These are phyloP conservation scores for Marmota flaviventris DNA, from an alignment of 2,113 vertebrate species.

Conservation along the genomic window DNA sequence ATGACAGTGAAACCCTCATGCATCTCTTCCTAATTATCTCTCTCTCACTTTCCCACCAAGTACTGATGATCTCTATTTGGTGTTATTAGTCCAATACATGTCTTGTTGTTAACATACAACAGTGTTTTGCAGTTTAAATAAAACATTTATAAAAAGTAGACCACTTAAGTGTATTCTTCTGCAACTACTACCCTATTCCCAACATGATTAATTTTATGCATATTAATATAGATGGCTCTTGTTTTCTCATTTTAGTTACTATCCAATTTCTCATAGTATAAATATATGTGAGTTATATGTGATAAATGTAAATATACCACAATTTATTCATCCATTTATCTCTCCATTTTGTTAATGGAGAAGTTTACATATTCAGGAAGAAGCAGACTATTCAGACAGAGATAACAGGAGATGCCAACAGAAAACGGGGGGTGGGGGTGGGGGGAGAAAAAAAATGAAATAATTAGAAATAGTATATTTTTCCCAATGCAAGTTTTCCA, in stretches of 20 bases:
- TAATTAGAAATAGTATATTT: conserved; percentile 4
- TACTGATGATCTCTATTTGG: neutral
- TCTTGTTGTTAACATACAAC: conserved; percentile 3
- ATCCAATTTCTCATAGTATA: neutral
- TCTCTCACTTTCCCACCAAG: neutral
- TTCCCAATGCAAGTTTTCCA: neutral
- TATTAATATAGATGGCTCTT: neutral
- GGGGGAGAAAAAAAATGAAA: neutral
- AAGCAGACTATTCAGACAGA: neutral
- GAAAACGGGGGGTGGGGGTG: neutral
- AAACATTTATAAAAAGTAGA: neutral
- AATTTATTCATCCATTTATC: conserved; percentile 1
- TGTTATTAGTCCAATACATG: neutral
- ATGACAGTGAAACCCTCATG: neutral
- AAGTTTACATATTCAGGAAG: neutral
- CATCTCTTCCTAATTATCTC: neutral
- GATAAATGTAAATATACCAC: neutral
- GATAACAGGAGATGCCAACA: neutral
- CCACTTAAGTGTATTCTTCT: neutral
- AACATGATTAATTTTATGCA: neutral
- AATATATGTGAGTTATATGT: neutral
- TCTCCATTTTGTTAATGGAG: conserved; percentile 15
- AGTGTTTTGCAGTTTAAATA: neutral
- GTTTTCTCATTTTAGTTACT: conserved; percentile 27
- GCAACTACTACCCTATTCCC: neutral